Evolutionary conservation across 2,888 invertebrate genomes (phyloP), one percentile per base, ranked within the genome.

Genomic region (Ramazzottius varieornatus): DNA sequence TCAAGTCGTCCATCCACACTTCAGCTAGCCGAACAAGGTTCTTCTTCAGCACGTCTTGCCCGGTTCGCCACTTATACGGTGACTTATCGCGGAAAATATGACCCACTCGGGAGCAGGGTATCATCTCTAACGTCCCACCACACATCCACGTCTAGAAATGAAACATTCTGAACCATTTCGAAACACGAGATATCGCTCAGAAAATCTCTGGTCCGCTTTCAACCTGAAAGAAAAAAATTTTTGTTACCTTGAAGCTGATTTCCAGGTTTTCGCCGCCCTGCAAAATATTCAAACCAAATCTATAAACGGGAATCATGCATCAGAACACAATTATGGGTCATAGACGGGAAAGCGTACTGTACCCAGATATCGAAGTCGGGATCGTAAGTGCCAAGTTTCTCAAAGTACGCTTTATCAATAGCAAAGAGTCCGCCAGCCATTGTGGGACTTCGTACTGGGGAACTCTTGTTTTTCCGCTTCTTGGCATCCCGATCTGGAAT

Each of bases 351-450:
- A n/a, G n/a, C n/a, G n/a, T 79, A n/a, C n/a, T n/a, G n/a, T n/a
- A n/a, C 98, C 98, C 98, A 98, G 72, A 98, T 98, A 76, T 99
- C 98, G 77, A 98, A 98, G 20, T 94, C 98, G 65, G 90, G 88
- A 78, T 98, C 98, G 76, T 99, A 98, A 34, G 92, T 91, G 66
- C 98, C 98, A 46, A 99, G 81, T 69, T 83, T 82, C 76, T 93
- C 89, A 76, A 98, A 99, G 78, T 93, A 99, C 68, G 80, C 79
- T 73, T 85, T 84, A 76, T 92, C 89, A 70, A 98, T 98, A 67
- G 93, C 86, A 77, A 99, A 98, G 20, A 99, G 80, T 1, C 98
- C 98, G 66, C 98, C 96, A 64, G 96, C 96, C 96, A 96, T 96
- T 2, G 94, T 96, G 0, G 96, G 94, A 67, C 91, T 90, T 69